Percentiles rank a stretch among this genome's conserved stretches.
phyloP scores from a whole-genome alignment of 2,113 vertebrate species.

The Lycaon pictus region DNA sequence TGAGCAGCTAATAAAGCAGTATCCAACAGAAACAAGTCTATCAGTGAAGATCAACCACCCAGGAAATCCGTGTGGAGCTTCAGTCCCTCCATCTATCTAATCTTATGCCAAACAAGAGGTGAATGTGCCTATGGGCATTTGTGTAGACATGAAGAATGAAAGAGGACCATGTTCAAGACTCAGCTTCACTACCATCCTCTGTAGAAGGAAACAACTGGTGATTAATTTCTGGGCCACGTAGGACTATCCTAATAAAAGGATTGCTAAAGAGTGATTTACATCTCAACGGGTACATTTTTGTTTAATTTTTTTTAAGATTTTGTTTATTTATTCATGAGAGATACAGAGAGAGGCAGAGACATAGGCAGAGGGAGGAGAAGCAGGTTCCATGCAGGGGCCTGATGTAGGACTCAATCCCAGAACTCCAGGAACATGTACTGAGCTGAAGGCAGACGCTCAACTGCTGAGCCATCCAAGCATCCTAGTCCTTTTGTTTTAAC shows the following conservation, averaged over 20 bases:
- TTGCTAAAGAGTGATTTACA: conserved; percentile 1
- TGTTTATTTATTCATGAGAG: not conserved
- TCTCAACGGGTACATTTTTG: conserved; percentile 41
- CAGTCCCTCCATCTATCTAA: not conserved
- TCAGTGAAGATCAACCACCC: not conserved
- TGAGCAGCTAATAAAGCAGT: not conserved
- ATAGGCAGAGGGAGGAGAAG: not conserved
- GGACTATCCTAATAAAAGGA: conserved; percentile 39
- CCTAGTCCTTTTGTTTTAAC: conserved; percentile 15
- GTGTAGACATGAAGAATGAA: not conserved
- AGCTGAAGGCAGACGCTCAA: not conserved
- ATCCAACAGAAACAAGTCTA: not conserved
- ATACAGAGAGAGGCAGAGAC: not conserved
- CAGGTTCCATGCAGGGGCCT: not conserved
- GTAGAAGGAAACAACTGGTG: not conserved
- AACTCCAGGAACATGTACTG: not conserved
- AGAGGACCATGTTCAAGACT: conserved; percentile 36
- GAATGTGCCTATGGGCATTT: not conserved
- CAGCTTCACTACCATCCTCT: not conserved
- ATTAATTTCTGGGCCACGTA: not conserved
- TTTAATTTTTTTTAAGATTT: not conserved
- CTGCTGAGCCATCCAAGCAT: not conserved
- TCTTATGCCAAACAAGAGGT: conserved; percentile 36
- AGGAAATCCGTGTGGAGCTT: conserved; percentile 41
- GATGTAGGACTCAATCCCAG: not conserved